phyloP scores from a whole-genome alignment of 2,797 vertebrate species.

The Intellagama lesueurii region DNA sequence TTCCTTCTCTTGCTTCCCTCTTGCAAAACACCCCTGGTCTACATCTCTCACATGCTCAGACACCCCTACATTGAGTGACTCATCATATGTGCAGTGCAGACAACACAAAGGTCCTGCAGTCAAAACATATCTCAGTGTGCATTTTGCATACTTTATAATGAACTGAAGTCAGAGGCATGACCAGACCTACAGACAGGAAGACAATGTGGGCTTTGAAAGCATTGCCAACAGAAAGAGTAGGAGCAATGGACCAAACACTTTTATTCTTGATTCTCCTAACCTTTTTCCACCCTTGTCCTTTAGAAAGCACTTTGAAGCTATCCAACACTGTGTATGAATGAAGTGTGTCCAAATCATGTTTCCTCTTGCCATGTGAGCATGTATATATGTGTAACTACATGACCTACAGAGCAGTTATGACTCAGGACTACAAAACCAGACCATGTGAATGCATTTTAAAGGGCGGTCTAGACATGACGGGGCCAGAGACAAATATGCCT shows the following conservation, averaged over 20 bases:
- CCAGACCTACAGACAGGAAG: background rate
- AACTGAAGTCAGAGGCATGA: background rate
- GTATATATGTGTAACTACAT: background rate
- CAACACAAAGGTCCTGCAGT: conserved; percentile 7
- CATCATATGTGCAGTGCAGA: background rate
- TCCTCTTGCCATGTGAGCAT: background rate
- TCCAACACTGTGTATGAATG: background rate
- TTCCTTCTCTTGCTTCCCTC: background rate
- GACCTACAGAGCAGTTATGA: background rate
- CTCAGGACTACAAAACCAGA: background rate
- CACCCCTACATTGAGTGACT: conserved; percentile 7
- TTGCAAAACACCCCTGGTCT: background rate
- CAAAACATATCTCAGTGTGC: background rate
- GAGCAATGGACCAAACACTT: background rate
- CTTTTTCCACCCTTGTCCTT: background rate
- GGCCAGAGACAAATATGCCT: background rate
- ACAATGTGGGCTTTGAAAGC: background rate
- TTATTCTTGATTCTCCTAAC: background rate
- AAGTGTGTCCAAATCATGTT: background rate
- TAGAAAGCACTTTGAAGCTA: background rate
- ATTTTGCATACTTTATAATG: background rate
- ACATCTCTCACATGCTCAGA: background rate
- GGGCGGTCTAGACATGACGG: background rate
- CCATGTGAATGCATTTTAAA: background rate
- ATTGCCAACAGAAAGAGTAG: background rate